Conservation (phyloP, 2,888 invertebrate species). For the Anticlea derivata region DNA sequence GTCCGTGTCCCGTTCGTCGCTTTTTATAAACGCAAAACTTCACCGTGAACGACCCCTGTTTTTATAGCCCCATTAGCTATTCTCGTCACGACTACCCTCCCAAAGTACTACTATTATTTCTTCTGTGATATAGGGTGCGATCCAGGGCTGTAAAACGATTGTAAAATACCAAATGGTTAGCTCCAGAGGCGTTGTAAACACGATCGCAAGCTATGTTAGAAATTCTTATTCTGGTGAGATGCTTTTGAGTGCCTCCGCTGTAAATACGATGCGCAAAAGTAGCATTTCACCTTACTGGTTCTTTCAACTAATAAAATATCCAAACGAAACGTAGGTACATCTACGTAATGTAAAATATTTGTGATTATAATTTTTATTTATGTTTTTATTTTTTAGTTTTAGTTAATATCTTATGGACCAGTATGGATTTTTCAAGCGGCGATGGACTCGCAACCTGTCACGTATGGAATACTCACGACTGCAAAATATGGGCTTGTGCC, state of each 20-base stretch:
- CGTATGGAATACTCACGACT: too few relatives aligned
- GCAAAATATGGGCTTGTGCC: too few relatives aligned
- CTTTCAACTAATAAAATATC: too few relatives aligned
- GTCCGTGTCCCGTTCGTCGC: neutral
- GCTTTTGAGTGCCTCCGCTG: neutral
- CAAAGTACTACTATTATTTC: conserved; percentile 12
- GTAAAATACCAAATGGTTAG: conserved; percentile 17
- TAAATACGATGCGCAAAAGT: too few relatives aligned
- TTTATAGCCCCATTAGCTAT: conserved; percentile 67
- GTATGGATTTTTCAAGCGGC: too few relatives aligned
- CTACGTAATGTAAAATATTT: too few relatives aligned
- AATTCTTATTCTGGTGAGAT: conserved; percentile 6
- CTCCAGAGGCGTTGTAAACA: conserved; percentile 15
- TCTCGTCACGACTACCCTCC: conserved; percentile 62
- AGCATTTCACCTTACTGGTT: too few relatives aligned
- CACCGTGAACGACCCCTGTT: conserved; percentile 35
- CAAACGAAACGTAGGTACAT: too few relatives aligned
- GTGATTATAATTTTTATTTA: too few relatives aligned
- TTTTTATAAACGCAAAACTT: neutral
- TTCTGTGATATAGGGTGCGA: conserved; percentile 48
- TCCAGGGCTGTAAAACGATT: conserved; percentile 38
- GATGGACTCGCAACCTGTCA: too few relatives aligned
- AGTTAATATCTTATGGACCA: too few relatives aligned
- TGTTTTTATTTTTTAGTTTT: too few relatives aligned
- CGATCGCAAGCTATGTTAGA: conserved; percentile 21